Conservation (phyloP, 2,888 invertebrate genomes). For the Conchocele bisecta region DNA sequence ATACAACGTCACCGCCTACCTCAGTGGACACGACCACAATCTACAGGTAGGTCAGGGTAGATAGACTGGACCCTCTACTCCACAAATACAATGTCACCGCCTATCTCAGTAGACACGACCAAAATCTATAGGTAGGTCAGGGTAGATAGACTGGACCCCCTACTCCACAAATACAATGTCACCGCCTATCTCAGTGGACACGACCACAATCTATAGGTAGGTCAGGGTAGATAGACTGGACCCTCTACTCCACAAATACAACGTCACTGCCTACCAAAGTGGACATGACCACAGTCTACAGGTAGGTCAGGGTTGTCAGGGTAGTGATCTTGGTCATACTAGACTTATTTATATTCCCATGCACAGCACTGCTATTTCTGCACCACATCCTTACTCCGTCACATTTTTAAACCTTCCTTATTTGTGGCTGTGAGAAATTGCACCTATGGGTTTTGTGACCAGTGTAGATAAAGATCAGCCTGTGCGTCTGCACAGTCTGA, state of each 20-base stretch:
- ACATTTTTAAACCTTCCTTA: no score
- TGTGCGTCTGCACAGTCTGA: no score
- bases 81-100: background rate
- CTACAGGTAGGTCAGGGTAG: slow-evolving; percentile 77
- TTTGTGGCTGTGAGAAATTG: no score
- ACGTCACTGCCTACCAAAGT: slow-evolving; percentile 82
- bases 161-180: slow-evolving; percentile 83
- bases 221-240: slow-evolving; percentile 73
- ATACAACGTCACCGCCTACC: slow-evolving; percentile 83
- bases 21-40: slow-evolving; percentile 84
- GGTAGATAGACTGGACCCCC: slow-evolving; percentile 81
- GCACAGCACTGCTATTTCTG: no score
- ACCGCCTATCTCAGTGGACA: slow-evolving; percentile 84
- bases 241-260: slow-evolving; percentile 82
- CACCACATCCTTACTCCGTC: no score
- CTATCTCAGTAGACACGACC: background rate
- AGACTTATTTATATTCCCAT: no score
- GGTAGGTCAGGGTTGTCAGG: slow-evolving; percentile 41
- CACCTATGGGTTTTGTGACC: no score
- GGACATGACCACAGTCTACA: slow-evolving; percentile 84
- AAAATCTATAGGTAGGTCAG: background rate
- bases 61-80: background rate
- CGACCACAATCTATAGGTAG: slow-evolving; percentile 84
- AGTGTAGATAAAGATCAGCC: no score
- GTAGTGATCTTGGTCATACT: background rate